Conservation (phyloP, 2,888 invertebrate genomes). For the Falcaria lacertinaria region DNA sequence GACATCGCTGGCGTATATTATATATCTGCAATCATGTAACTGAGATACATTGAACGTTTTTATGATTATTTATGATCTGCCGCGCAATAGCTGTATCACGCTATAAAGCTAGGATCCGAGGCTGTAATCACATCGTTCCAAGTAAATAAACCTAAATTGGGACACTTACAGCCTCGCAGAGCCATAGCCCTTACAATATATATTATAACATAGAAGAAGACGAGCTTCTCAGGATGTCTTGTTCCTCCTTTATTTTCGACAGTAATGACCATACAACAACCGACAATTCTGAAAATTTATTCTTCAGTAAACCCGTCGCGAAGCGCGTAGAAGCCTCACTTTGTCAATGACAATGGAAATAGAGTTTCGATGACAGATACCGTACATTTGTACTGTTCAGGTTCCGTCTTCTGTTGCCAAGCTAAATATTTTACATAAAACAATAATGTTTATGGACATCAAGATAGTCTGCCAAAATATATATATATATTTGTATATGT, state of each 20-base stretch:
- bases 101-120: constrained; percentile 33
- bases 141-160: constrained; percentile 34
- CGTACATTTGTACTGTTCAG: too few relatives aligned
- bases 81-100: constrained; percentile 28
- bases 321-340: constrained; percentile 19
- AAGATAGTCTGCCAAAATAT: too few relatives aligned
- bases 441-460: too few relatives aligned
- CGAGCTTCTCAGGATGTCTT: constrained; percentile 34
- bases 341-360: constrained; percentile 22
- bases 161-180: constrained; percentile 30
- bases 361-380: constrained; percentile 15
- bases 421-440: too few relatives aligned
- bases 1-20: too few relatives aligned
- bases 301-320: constrained; percentile 23
- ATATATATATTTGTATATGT: too few relatives aligned
- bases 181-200: constrained; percentile 37
- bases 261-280: constrained; percentile 44
- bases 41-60: constrained; percentile 18
- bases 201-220: constrained; percentile 37
- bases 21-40: too few relatives aligned
- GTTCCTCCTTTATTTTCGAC: constrained; percentile 45
- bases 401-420: too few relatives aligned
- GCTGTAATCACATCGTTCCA: constrained; percentile 37
- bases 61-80: constrained; percentile 29
- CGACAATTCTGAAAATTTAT: constrained; percentile 51